Evolutionary conservation across 2,888 invertebrate species (phyloP), one percentile per base, ranked within the genome.

Genomic region (Pandemis corylana): DNA sequence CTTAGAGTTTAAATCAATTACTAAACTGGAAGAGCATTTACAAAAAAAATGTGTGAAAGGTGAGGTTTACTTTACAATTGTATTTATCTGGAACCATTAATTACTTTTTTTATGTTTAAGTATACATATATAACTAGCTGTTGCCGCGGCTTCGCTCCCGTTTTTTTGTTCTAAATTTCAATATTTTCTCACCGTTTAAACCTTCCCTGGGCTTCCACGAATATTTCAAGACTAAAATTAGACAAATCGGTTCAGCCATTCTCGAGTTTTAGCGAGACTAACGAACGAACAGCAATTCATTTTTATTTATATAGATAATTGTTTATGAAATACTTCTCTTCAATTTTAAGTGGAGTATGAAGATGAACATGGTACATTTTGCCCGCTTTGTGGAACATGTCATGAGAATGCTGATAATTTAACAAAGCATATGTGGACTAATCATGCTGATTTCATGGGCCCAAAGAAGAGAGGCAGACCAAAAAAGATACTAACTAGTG

Each of bases 391-490:
- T 76, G 89, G 89, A 5, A 85, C 83, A 15, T 86, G 85, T 67
- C 91, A 89, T 73, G 82, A 84, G 20, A 88, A 90, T 70, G 84
- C 88, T 2, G 89, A 86, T 36, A 87, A 81, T 73, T 84, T 92
- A 15, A 90, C 91, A 0, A 89, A 89, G 73, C 94, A 92, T 73
- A 90, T 93, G 87, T 91, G 90, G 90, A 84, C 86, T 44, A 82
- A 77, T 61, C 93, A 93, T 78, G 81, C 89, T 7, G 91, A 93
- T 15, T 78, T 93, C 7, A 91, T 92, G 93, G 92, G 91, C 1
- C 91, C 92, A n/a, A 93, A 90, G 79, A 94, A 92, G 78, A 85
- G 92, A 78, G 94, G 94, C 6, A 83, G 94, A 74, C 94, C 94
- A 13, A 93, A 89, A 77, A 91, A 92, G 78, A 77, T 89, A 65